phyloP scores from a whole-genome alignment of 2,113 vertebrate species.

The Elephas maximus region DNA sequence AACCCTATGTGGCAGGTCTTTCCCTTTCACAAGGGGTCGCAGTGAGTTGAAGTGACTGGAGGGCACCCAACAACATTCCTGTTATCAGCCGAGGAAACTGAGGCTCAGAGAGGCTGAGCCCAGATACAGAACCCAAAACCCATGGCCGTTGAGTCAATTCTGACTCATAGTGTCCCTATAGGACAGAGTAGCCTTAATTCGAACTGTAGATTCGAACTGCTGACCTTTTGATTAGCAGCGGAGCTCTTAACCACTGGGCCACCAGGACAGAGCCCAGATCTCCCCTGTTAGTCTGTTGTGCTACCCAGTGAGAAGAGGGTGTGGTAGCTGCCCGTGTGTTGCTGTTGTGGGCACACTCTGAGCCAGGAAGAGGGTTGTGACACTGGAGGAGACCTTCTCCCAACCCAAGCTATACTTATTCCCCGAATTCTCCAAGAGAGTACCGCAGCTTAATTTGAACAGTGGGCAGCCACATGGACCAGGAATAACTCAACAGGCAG shows the following conservation, averaged over 20 bases:
- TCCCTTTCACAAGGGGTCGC: background rate
- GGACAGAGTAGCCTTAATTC: no score
- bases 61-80: background rate
- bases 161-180: no score
- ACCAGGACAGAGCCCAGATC: no score
- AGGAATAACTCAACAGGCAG: background rate
- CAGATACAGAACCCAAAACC: background rate
- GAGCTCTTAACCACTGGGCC: no score
- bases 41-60: background rate
- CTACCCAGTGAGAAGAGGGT: background rate
- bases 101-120: background rate
- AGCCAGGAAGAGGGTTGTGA: background rate
- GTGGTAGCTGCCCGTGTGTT: background rate
- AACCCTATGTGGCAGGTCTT: background rate
- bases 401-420: rapidly evolving
- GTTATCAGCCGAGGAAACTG: background rate
- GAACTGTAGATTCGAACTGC: no score
- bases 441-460: background rate
- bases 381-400: background rate
- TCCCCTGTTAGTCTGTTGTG: background rate
- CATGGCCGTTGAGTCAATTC: no score
- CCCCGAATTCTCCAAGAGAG: background rate
- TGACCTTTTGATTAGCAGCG: no score
- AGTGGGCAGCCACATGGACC: no score
- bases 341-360: background rate